These are phyloP conservation scores for Hedya salicella DNA, from an alignment of 2,888 invertebrate genomes.

Conservation along the genomic window DNA sequence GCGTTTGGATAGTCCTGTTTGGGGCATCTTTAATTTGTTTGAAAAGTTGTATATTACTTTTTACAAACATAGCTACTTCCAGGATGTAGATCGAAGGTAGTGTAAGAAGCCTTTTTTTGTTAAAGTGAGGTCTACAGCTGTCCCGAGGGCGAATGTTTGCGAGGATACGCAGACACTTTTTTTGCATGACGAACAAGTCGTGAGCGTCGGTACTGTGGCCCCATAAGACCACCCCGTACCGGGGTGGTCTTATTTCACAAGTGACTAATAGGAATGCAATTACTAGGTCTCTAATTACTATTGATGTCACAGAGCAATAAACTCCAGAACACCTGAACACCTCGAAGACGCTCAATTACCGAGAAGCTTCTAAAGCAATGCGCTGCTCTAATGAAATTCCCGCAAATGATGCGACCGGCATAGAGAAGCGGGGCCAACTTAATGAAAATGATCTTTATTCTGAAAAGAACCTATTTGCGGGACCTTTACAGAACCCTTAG, in stretches of 20 bases:
- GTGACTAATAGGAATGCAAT: not conserved
- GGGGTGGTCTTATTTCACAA: not conserved
- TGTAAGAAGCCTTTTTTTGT: too few relatives aligned
- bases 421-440: constrained; percentile 25
- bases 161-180: too few relatives aligned
- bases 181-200: too few relatives aligned
- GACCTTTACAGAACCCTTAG: constrained; percentile 5
- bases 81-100: too few relatives aligned
- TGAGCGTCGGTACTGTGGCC: too few relatives aligned
- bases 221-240: not conserved
- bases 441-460: constrained; percentile 27
- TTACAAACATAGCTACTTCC: too few relatives aligned
- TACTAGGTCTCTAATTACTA: not conserved
- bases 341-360: not conserved
- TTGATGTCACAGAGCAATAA: not conserved
- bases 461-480: constrained; percentile 12
- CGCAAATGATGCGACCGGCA: constrained; percentile 16
- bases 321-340: constrained; percentile 1
- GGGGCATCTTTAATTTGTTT: too few relatives aligned
- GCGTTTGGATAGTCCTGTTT: too few relatives aligned
- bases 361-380: not conserved
- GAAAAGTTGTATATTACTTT: too few relatives aligned
- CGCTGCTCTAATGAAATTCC: constrained; percentile 36
- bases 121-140: too few relatives aligned
- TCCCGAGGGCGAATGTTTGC: too few relatives aligned